Conservation (phyloP, 1,140 invertebrate species). For the Zaprionus tsacasi region DNA sequence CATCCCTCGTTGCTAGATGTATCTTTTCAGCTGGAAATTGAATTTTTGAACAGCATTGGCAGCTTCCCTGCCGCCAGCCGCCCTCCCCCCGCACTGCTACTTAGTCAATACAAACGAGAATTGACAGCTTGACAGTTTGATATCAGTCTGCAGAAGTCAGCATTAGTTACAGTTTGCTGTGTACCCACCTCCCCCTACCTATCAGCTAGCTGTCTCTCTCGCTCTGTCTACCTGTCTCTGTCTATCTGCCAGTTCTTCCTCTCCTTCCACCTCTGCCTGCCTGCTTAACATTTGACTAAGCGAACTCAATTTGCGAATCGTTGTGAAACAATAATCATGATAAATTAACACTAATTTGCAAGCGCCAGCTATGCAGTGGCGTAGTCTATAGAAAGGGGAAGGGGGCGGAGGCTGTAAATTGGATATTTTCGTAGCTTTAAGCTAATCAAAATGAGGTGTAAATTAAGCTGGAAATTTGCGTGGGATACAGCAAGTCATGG, state of each 20-base stretch:
- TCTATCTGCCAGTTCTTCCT: background rate
- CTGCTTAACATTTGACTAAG: slow-evolving; percentile 26
- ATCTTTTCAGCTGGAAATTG: slow-evolving; percentile 78
- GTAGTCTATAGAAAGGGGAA: no score
- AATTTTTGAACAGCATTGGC: slow-evolving; percentile 75
- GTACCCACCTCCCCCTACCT: background rate
- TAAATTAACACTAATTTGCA: slow-evolving; percentile 79
- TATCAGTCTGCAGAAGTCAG: slow-evolving; percentile 74
- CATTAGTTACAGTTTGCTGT: slow-evolving; percentile 72
- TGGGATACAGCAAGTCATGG: slow-evolving; percentile 11
- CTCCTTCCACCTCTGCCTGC: background rate
- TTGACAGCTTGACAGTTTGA: slow-evolving; percentile 81
- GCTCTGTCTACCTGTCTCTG: no score
- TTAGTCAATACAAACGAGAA: slow-evolving; percentile 66
- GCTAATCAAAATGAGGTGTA: slow-evolving; percentile 33
- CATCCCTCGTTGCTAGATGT: slow-evolving; percentile 35
- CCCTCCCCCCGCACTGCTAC: background rate
- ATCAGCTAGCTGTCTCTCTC: background rate
- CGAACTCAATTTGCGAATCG: slow-evolving; percentile 72
- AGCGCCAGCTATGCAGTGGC: slow-evolving; percentile 37
- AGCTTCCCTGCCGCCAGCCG: background rate
- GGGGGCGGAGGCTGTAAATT: background rate
- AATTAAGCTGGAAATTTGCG: slow-evolving; percentile 2
- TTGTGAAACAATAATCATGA: slow-evolving; percentile 77
- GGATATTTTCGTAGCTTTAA: slow-evolving; percentile 16